Percentiles rank a stretch among this genome's conserved stretches.
These are phyloP conservation scores for Phrixothrix hirtus DNA, from an alignment of 2,888 invertebrate genomes.

Conservation along the genomic window DNA sequence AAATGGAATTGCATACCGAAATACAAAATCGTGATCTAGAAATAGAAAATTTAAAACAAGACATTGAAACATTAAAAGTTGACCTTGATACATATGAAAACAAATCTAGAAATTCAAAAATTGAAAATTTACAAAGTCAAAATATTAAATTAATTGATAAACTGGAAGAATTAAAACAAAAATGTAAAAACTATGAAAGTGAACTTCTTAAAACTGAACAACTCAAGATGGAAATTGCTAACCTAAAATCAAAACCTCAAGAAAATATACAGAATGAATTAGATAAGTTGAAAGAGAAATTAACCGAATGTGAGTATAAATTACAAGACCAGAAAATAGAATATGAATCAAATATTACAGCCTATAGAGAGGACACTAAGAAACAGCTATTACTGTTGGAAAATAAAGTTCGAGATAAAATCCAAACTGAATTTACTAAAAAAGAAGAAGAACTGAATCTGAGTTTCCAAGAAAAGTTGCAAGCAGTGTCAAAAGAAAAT, in stretches of 20 bases:
- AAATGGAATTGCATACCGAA: constrained; percentile 54
- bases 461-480: constrained; percentile 44
- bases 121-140: constrained; percentile 51
- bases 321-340: constrained; percentile 55
- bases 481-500: constrained; percentile 39
- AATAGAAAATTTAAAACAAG: constrained; percentile 48
- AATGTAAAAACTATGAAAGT: constrained; percentile 48
- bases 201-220: constrained; percentile 50
- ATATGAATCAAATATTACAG: constrained; percentile 57
- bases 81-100: constrained; percentile 42
- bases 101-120: constrained; percentile 34
- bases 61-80: constrained; percentile 43
- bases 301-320: constrained; percentile 29
- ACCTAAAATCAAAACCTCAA: constrained; percentile 18
- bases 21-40: constrained; percentile 51
- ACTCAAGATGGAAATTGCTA: constrained; percentile 37
- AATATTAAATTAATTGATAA: constrained; percentile 53
- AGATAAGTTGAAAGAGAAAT: constrained; percentile 18
- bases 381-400: constrained; percentile 47
- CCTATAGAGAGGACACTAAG: constrained; percentile 57
- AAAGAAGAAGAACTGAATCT: constrained; percentile 40
- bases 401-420: constrained; percentile 44
- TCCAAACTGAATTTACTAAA: constrained; percentile 38
- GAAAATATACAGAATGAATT: constrained; percentile 2
- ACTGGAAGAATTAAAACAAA: constrained; percentile 46